Evolutionary conservation across 2,113 vertebrate species (phyloP).

Genomic region (Pimephales promelas): DNA sequence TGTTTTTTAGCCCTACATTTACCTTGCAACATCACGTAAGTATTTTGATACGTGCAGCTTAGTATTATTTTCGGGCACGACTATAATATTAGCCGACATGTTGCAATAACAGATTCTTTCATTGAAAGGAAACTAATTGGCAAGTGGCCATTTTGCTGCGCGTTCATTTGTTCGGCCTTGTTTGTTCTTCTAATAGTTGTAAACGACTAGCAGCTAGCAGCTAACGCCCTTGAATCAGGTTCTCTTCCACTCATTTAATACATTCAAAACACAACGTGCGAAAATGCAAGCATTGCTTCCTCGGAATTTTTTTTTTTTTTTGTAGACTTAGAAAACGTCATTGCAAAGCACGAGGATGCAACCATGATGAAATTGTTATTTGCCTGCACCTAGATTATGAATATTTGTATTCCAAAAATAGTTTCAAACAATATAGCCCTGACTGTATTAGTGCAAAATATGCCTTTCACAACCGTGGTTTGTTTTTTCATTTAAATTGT

Average conservation of each 20-base stretch:
- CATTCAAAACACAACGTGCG: not conserved
- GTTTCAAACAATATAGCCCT: not conserved
- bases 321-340: not conserved
- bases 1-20: not conserved
- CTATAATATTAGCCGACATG: not conserved
- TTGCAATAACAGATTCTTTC: not conserved
- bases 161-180: slow-evolving; percentile 27
- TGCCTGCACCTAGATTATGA: not conserved
- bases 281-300: not conserved
- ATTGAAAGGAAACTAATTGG: not conserved
- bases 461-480: not conserved
- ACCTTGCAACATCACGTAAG: slow-evolving; percentile 19
- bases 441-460: not conserved
- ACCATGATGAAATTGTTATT: not conserved
- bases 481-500: not conserved
- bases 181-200: not conserved
- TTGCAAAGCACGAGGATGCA: not conserved
- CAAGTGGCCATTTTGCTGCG: slow-evolving; percentile 5
- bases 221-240: not conserved
- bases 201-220: too few relatives aligned
- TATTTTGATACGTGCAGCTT: not conserved
- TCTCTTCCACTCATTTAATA: not conserved
- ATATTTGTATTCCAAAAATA: not conserved
- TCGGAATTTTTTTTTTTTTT: not conserved
- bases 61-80: not conserved